These are phyloP conservation scores for Drosophila siamana DNA, from an alignment of 2,888 invertebrate genomes.

Conservation along the genomic window DNA sequence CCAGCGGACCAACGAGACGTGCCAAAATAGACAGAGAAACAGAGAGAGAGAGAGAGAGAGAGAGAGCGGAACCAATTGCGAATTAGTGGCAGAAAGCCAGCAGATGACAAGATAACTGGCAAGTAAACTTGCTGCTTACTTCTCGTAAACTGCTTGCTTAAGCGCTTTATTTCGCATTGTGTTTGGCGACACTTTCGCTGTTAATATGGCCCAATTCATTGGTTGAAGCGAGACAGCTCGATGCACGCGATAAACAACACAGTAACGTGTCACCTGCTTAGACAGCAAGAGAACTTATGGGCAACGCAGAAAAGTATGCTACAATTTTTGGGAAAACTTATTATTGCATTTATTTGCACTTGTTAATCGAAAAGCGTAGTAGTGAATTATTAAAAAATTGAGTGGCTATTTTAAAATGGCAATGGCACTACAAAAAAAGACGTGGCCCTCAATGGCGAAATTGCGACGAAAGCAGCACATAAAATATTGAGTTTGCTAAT, in stretches of 20 bases:
- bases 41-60: background rate
- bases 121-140: slow-evolving; percentile 12
- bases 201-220: background rate
- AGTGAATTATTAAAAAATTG: too few relatives aligned
- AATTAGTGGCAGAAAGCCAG: slow-evolving; percentile 9
- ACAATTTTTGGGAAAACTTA: too few relatives aligned
- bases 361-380: too few relatives aligned
- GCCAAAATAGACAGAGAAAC: background rate
- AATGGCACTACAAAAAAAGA: too few relatives aligned
- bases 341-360: too few relatives aligned
- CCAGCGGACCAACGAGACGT: slow-evolving; percentile 1
- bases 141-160: slow-evolving; percentile 15
- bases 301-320: too few relatives aligned
- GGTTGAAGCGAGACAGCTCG: background rate
- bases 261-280: too few relatives aligned
- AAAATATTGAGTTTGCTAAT: too few relatives aligned
- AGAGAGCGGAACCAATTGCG: background rate
- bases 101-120: background rate
- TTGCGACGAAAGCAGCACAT: background rate
- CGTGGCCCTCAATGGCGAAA: too few relatives aligned
- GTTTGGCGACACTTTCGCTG: background rate
- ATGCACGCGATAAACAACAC: background rate
- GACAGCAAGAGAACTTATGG: too few relatives aligned
- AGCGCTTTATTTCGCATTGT: slow-evolving; percentile 8
- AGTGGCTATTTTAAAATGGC: too few relatives aligned